Evolutionary conservation across 2,888 invertebrate species (phyloP).

Genomic region (Phortica magna): DNA sequence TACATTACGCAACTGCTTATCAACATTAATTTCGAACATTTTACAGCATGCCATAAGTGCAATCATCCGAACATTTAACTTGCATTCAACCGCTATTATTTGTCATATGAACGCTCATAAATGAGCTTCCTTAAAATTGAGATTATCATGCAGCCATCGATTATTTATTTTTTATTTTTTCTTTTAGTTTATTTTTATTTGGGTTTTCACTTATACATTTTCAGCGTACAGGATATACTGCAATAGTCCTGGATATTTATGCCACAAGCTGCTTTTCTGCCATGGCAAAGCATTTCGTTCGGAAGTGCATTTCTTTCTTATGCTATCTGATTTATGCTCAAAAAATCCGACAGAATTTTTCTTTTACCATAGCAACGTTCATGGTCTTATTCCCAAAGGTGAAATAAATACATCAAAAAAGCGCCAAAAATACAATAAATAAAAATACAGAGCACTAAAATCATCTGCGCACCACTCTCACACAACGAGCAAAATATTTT

Average conservation of each 20-base stretch:
- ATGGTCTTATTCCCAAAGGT: slow-evolving; percentile 17
- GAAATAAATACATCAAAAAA: slow-evolving; percentile 34
- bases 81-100: background rate
- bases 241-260: slow-evolving; percentile 33
- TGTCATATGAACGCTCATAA: slow-evolving; percentile 5
- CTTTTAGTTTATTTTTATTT: background rate
- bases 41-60: background rate
- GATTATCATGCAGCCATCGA: background rate
- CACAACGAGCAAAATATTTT: background rate
- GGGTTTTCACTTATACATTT: slow-evolving; percentile 31
- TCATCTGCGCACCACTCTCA: slow-evolving; percentile 12
- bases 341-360: background rate
- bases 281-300: slow-evolving; percentile 52
- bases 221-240: slow-evolving; percentile 22
- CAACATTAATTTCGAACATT: background rate
- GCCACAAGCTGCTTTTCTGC: slow-evolving; percentile 54
- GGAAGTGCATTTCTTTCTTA: background rate
- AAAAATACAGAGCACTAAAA: slow-evolving; percentile 25
- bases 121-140: background rate
- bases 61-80: background rate
- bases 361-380: background rate
- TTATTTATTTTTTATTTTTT: background rate
- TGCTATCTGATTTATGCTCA: background rate
- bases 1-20: background rate
- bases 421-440: slow-evolving; percentile 8